Base-by-base conservation (phyloP, 2,113 vertebrate genomes). In the Xerus inauris region DNA sequence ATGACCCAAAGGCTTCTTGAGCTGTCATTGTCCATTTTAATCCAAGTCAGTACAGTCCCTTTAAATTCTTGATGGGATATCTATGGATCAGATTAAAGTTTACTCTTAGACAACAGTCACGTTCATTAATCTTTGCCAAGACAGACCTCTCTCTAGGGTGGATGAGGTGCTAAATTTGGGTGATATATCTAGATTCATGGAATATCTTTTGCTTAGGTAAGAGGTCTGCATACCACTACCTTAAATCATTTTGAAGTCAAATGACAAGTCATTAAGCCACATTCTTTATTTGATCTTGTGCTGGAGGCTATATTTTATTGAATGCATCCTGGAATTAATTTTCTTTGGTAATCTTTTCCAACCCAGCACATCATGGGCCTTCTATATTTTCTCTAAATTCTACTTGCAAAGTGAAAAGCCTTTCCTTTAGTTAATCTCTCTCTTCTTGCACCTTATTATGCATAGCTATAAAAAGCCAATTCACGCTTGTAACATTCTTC, bases 1-100 rank as follows among this genome's bases (percentile, higher is more conserved):
- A 94, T 47, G 45, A 0, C 1, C n/a, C 32, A 71, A 59, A 81
- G 47, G 1, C 19, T 65, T 85, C 77, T 89, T 85, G 62, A 77
- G n/a, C 7, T 20, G 38, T 62, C 32, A 88, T 54, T 89, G 24
- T 54, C 16, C 59, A 17, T 85, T 80, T 91, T 42, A 65, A 88
- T 90, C 16, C 35, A 90, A 93, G n/a, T 69, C 0, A 16, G 38
- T 59, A 76, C 1, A 75, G 17, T 8, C 35, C 47, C n/a, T 93
- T 93, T 71, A 79, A 91, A n/a, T 79, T 47, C 30, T 72, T 92
- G 22, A 75, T 49, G 11, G 8, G 59, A 64, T 79, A 73, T 89
- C 12, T 51, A 49, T 94, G 32, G 38, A 64, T 90, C 62, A 72
- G 16, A 65, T 84, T 81, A 86, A 77, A 91, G n/a, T 96, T n/a